Evolutionary conservation across 2,113 vertebrate genomes (phyloP).

Genomic region (Macroglossus sobrinus): DNA sequence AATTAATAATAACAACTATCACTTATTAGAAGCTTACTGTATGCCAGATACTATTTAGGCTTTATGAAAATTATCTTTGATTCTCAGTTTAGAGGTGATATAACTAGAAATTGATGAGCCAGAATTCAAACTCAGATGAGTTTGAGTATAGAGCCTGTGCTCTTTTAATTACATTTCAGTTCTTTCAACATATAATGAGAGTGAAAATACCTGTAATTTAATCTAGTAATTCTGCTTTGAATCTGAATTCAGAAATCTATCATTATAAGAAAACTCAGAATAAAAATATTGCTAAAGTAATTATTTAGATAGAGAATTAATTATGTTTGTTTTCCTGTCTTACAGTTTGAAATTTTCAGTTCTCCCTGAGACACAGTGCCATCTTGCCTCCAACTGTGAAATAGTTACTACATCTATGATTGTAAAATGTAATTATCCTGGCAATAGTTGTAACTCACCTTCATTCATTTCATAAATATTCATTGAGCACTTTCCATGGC

Average conservation of each 20-base stretch:
- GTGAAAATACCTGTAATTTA: neutral
- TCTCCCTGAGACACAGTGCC: neutral
- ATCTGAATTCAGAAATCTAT: slow-evolving; percentile 7
- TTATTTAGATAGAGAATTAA: slow-evolving; percentile 31
- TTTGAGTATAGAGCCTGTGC: neutral
- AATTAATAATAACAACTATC: neutral
- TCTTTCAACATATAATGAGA: neutral
- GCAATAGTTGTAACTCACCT: slow-evolving; percentile 19
- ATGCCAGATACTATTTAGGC: neutral
- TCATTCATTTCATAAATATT: slow-evolving; percentile 28
- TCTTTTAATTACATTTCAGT: neutral
- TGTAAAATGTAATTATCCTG: slow-evolving; percentile 30
- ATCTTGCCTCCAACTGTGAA: slow-evolving; percentile 43
- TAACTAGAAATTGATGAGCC: neutral
- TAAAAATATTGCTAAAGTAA: neutral
- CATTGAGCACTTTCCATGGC: neutral
- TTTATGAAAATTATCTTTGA: neutral
- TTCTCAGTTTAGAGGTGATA: neutral
- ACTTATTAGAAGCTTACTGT: neutral
- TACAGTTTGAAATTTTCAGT: slow-evolving; percentile 47
- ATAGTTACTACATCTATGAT: slow-evolving; percentile 19
- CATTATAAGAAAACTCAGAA: neutral
- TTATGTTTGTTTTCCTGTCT: slow-evolving; percentile 33
- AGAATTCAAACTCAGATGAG: slow-evolving; percentile 31
- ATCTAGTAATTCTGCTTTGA: neutral